These are phyloP conservation scores for Trissolcus basalis DNA, from an alignment of 1,140 invertebrate species.

Conservation along the genomic window DNA sequence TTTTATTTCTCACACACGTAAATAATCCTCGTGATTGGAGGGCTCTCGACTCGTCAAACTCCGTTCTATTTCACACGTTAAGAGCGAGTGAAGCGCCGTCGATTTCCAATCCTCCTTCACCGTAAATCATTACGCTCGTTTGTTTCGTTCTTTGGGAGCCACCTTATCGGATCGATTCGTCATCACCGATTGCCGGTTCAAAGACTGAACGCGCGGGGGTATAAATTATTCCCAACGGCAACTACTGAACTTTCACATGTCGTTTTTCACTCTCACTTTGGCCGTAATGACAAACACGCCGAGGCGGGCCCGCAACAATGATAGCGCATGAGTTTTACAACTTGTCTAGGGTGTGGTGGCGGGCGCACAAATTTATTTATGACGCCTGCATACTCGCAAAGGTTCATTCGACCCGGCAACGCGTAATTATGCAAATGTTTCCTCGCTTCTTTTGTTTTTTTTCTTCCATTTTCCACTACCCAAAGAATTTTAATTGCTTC, in stretches of 20 bases:
- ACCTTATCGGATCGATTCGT: too few species aligned
- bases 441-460: neutral
- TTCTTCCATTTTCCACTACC: too few species aligned
- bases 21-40: slow-evolving; percentile 41
- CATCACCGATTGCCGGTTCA: neutral
- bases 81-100: too few species aligned
- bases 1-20: slow-evolving; percentile 43
- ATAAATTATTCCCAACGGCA: slow-evolving; percentile 37
- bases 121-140: too few species aligned
- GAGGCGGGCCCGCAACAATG: slow-evolving; percentile 24
- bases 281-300: slow-evolving; percentile 39
- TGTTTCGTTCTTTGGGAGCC: too few species aligned
- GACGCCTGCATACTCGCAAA: slow-evolving; percentile 22
- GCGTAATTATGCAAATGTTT: slow-evolving; percentile 34
- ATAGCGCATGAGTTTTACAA: slow-evolving; percentile 21
- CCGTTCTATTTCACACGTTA: too few species aligned
- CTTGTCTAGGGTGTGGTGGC: slow-evolving; percentile 37
- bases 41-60: slow-evolving; percentile 39
- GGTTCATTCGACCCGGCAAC: slow-evolving; percentile 10
- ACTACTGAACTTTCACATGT: slow-evolving; percentile 48
- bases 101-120: too few species aligned
- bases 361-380: slow-evolving; percentile 41
- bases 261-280: slow-evolving; percentile 42
- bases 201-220: neutral
- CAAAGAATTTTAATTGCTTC: too few species aligned